Base-by-base conservation (phyloP, 2,113 vertebrate species). In the Podarcis muralis region DNA sequence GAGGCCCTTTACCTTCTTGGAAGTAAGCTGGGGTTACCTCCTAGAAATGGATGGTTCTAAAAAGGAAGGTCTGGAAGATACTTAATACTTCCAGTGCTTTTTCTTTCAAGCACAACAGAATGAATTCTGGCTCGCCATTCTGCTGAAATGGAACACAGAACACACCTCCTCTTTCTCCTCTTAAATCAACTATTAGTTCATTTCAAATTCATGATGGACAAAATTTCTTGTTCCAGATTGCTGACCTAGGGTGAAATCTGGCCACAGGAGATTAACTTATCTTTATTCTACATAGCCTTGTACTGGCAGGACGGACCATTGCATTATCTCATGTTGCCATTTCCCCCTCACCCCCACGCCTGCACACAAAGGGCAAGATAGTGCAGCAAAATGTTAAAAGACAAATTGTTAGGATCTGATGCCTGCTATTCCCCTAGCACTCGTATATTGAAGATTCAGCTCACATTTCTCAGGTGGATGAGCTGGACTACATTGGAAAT, bases 361-460 rank as follows among this genome's bases (percentile, higher is more conserved):
- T 84, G 16, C 30, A 87, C 0, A 87, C 57, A 0, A 62, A 40
- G 77, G 62, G 86, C 30, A 27, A 12, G 18, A 6, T 81, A 89
- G 57, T 65, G 37, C 48, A 87, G 83, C 57, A 18, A 83, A 0
- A 0, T 37, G 23, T 25, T 48, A 59, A 57, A 75, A 13, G 5
- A 0, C 5, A 57, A 82, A 83, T 2, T 68, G 1, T 27, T 65
- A 75, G 27, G 40, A 16, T 35, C 72, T 85, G 72, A 40, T 0
- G 2, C 27, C 66, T 79, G 32, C 20, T 93, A 72, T 90, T 87
- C 80, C 65, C 65, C 32, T 83, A 5, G 75, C 40, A 62, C 22
- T 90, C 20, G 20, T 2, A 20, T 30, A 30, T 43, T 7, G 62
- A 37, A 80, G 74, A 1, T 25, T 86, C 35, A 40, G 11, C 37